Percentiles rank a stretch among this genome's conserved stretches.
These are phyloP conservation scores for Arctocebus calabarensis DNA, from an alignment of 2,797 vertebrate genomes.

Conservation along the genomic window DNA sequence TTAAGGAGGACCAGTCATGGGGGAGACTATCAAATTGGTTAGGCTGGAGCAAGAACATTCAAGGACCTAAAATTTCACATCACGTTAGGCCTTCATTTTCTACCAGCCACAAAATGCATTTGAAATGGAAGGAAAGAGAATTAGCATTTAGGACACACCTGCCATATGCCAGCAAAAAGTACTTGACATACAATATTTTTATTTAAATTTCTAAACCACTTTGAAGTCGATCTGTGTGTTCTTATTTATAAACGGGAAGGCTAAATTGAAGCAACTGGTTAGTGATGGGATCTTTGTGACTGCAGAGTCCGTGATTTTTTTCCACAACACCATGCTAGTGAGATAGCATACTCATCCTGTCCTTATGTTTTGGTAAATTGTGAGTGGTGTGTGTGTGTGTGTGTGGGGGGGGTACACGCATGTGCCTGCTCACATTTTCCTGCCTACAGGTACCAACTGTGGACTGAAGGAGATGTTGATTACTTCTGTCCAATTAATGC, in stretches of 20 bases:
- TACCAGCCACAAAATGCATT: neutral
- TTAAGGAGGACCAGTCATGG: neutral
- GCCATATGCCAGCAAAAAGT: neutral
- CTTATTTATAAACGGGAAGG: conserved; percentile 37
- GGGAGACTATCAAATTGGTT: neutral
- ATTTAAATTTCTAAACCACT: conserved; percentile 66
- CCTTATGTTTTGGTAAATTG: neutral
- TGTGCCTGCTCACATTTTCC: neutral
- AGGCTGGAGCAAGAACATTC: neutral
- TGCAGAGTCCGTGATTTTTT: conserved; percentile 43
- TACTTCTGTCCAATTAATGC: conserved; percentile 72
- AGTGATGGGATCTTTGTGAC: conserved; percentile 1
- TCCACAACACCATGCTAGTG: neutral
- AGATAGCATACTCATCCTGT: neutral
- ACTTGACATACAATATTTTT: neutral
- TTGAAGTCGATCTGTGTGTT: conserved; percentile 58
- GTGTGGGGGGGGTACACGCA: accelerated
- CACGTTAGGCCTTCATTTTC: conserved; percentile 40
- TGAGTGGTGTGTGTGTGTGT: neutral
- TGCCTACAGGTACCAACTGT: conserved; percentile 30
- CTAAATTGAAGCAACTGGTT: conserved; percentile 45
- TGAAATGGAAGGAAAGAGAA: conserved; percentile 40
- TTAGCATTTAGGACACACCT: neutral
- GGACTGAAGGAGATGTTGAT: conserved; percentile 74
- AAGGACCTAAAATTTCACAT: conserved; percentile 46